phyloP scores from a whole-genome alignment of 2,113 vertebrate species.

The Chloropsis cyanopogon region DNA sequence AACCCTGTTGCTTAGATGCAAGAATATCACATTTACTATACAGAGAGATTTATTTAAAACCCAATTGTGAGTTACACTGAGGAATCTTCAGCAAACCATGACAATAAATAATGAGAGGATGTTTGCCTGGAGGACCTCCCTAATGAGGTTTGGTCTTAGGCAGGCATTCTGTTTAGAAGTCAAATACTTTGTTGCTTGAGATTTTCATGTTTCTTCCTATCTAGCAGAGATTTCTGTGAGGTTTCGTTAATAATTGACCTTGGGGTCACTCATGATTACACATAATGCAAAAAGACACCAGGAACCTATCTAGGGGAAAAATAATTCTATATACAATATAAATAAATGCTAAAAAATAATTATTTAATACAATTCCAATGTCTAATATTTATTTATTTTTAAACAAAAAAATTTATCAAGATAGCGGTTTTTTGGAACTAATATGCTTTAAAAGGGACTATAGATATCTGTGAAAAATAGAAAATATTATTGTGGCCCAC shows the following conservation, averaged over 20 bases:
- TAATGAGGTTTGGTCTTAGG: constrained; percentile 37
- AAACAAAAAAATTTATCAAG: background rate
- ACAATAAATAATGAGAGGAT: constrained; percentile 50
- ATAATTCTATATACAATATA: background rate
- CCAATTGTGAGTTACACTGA: background rate
- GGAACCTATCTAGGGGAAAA: background rate
- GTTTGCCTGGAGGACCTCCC: constrained; percentile 28
- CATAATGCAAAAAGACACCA: background rate
- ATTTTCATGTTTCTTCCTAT: background rate
- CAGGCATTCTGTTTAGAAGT: background rate
- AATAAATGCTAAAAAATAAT: too few species aligned
- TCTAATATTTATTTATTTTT: background rate
- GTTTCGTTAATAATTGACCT: background rate
- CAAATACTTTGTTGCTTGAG: background rate
- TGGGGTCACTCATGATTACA: background rate
- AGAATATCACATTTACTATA: background rate
- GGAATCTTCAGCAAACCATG: constrained; percentile 35
- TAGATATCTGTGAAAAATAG: background rate
- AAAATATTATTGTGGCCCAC: background rate
- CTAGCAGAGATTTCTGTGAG: background rate
- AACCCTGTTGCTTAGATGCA: background rate
- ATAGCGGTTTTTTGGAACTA: background rate
- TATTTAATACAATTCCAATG: background rate
- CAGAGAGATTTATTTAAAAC: constrained; percentile 28
- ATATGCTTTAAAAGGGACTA: background rate